These are phyloP conservation scores for Halictus quadricinctus DNA, from an alignment of 2,888 invertebrate genomes.

Conservation along the genomic window DNA sequence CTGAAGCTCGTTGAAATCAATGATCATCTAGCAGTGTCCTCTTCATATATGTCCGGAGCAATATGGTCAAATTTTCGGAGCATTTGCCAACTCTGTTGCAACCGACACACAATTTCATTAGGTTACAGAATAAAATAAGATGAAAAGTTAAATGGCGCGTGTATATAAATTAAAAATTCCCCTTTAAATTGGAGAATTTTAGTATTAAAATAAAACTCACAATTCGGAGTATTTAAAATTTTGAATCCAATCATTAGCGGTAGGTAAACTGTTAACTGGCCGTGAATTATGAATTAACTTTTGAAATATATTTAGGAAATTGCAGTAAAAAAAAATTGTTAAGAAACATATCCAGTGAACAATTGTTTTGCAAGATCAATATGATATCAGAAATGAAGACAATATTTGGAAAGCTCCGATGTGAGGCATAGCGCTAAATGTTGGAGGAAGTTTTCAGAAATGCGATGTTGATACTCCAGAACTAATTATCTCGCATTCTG, in stretches of 20 bases:
- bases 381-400: not conserved
- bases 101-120: not conserved
- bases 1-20: not conserved
- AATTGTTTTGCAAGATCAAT: not conserved
- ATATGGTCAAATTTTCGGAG: not conserved
- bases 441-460: not conserved
- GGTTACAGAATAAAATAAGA: not conserved
- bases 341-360: not conserved
- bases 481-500: conserved; percentile 58
- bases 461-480: conserved; percentile 7
- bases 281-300: not conserved
- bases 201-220: too few relatives aligned
- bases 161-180: not conserved
- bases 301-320: not conserved
- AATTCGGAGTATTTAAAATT: not conserved
- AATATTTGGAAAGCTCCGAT: not conserved
- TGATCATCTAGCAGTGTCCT: not conserved
- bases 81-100: not conserved
- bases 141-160: not conserved
- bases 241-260: not conserved
- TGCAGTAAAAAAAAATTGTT: too few relatives aligned
- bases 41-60: not conserved
- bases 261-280: too few relatives aligned
- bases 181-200: too few relatives aligned
- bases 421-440: not conserved